These are phyloP conservation scores for Pan paniscus DNA, from an alignment of 2,113 vertebrate genomes.

Conservation along the genomic window DNA sequence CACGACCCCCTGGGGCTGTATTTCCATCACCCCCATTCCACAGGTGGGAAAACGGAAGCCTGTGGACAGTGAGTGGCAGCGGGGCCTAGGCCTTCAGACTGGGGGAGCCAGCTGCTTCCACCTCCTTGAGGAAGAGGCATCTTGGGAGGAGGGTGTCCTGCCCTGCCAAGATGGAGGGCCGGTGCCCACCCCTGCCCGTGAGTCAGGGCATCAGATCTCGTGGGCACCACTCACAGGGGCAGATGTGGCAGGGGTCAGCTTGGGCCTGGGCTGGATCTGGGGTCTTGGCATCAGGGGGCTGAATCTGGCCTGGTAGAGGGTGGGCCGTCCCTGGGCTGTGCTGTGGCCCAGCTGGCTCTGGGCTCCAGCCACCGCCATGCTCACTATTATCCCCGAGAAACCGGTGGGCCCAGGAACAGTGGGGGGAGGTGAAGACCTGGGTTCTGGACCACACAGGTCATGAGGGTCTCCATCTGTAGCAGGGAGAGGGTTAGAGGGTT, in stretches of 20 bases:
- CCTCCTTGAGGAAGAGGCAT: background rate
- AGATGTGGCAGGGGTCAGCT: background rate
- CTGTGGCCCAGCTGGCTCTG: accelerated
- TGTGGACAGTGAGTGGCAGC: accelerated
- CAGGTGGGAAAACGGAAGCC: background rate
- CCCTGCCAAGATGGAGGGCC: background rate
- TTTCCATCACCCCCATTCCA: no score
- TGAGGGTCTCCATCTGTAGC: accelerated
- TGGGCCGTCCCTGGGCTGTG: accelerated
- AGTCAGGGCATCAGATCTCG: background rate
- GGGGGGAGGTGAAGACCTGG: background rate
- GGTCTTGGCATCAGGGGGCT: background rate
- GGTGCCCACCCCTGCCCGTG: accelerated
- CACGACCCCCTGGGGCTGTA: accelerated
- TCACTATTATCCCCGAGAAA: background rate
- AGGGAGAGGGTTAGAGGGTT: background rate
- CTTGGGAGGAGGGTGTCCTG: background rate
- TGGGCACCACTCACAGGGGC: accelerated
- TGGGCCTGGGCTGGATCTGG: background rate
- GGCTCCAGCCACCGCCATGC: no score
- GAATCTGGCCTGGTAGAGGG: background rate
- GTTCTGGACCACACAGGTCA: accelerated
- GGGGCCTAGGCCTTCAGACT: background rate
- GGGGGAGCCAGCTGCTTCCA: background rate
- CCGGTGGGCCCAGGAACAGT: background rate